Conservation (phyloP, 2,113 vertebrate genomes). For the Rostratula benghalensis region DNA sequence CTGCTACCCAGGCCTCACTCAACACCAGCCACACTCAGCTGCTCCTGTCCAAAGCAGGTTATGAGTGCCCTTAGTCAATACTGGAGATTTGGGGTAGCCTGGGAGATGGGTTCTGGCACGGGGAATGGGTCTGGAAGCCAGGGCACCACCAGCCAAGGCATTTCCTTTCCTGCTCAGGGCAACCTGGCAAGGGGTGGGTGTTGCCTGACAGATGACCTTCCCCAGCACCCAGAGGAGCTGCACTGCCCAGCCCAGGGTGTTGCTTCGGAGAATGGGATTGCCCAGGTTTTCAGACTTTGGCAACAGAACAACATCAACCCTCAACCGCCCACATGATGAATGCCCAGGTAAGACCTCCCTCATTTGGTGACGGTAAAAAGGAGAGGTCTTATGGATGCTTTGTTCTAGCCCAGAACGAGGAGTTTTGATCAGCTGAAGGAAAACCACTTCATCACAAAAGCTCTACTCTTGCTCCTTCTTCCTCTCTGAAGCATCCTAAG, state of each 20-base stretch:
- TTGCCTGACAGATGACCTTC: background rate
- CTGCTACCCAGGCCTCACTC: background rate
- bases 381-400: background rate
- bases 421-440: conserved; percentile 15
- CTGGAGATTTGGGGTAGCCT: background rate
- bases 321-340: rapidly evolving
- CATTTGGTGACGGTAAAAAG: background rate
- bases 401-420: background rate
- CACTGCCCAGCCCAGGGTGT: background rate
- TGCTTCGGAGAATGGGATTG: background rate
- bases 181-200: background rate
- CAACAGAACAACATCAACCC: background rate
- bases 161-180: background rate
- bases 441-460: conserved; percentile 32
- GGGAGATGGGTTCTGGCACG: background rate
- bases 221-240: background rate
- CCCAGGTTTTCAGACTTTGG: background rate
- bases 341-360: background rate
- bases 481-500: conserved; percentile 34
- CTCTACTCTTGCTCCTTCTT: background rate
- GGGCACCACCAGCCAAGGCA: too few species aligned
- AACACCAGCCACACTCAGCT: background rate
- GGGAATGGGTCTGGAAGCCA: background rate
- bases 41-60: background rate
- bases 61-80: rapidly evolving